Evolutionary conservation across 2,113 vertebrate species (phyloP), one percentile per base, ranked within the genome.

Genomic region (Pachycephala philippinensis): DNA sequence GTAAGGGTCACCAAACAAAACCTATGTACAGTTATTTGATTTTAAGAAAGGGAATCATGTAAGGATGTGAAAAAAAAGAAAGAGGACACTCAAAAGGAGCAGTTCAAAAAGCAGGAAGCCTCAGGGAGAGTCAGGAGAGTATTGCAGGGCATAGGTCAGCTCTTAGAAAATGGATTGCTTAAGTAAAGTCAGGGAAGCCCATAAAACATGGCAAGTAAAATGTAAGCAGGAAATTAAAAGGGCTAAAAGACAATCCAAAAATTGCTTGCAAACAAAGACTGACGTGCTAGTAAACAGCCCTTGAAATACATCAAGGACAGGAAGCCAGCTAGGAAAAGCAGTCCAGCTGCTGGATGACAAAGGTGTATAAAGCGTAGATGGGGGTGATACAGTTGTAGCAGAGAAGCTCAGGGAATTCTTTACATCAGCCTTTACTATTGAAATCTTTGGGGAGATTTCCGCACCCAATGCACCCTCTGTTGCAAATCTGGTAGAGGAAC

Each of bases 181-280:
- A 63, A 77, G 50, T 37, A 83, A 80, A 74, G 81, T 70, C 64
- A 74, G 52, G 21, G 21, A 68, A 95, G 47, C 18, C 52, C 33
- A 75, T 68, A 93, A 91, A 93, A 94, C 18, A 84, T 1, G 15
- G 68, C 68, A 93, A 89, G 72, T 39, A 42, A 89, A 77, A 84
- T 4, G 15, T 81, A 89, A 93, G 77, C 56, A 96, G 93, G 60
- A 95, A 97, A 91, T 94, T 81, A 77, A 87, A 56, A 66, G 8
- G 7, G 24, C 72, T 91, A 84, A 91, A 94, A 87, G 63, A 47
- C 21, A 91, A 74, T 27, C 21, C 21, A 81, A 84, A 56, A 93
- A 75, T 10, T 63, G 39, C 47, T 35, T 47, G 40, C 33, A 78
- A 69, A 80, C 11, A 3, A 65, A 81, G 31, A 74, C 61, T 54